Conservation (phyloP, 2,888 invertebrate genomes). For the Himalopsyche kuldschensis region DNA sequence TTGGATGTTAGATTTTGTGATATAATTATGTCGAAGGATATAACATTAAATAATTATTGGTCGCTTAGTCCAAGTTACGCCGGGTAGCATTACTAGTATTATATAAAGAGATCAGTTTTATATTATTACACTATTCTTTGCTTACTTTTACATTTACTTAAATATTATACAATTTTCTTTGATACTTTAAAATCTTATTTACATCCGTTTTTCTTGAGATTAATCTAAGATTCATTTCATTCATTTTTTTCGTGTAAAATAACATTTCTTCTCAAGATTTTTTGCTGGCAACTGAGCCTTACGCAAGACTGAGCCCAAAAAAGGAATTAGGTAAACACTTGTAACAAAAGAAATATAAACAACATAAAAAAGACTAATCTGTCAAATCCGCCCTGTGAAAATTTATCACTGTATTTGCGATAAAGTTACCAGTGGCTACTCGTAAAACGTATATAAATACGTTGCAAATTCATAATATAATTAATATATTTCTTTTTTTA, state of each 20-base stretch:
- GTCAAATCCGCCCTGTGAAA: not conserved
- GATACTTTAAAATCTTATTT: not conserved
- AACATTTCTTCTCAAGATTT: not conserved
- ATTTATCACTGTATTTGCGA: conserved; percentile 1
- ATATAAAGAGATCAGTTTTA: too few species aligned
- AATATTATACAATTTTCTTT: too few species aligned
- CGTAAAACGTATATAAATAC: not conserved
- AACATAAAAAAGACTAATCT: not conserved
- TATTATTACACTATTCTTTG: too few species aligned
- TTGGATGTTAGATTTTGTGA: too few species aligned
- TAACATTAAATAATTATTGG: too few species aligned
- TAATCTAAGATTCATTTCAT: not conserved
- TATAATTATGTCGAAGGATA: too few species aligned
- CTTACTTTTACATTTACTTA: too few species aligned
- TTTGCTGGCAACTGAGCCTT: not conserved
- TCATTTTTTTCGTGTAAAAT: not conserved
- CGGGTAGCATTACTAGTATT: too few species aligned
- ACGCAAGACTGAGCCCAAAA: not conserved
- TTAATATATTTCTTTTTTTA: too few species aligned
- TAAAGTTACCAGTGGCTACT: not conserved
- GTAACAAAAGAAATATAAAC: not conserved
- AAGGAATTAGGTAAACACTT: conserved; percentile 5
- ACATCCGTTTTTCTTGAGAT: not conserved
- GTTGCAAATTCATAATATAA: too few species aligned
- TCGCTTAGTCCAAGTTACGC: too few species aligned